Base-by-base conservation (phyloP, 2,888 invertebrate genomes). In the Chrysomela aeneicollis region DNA sequence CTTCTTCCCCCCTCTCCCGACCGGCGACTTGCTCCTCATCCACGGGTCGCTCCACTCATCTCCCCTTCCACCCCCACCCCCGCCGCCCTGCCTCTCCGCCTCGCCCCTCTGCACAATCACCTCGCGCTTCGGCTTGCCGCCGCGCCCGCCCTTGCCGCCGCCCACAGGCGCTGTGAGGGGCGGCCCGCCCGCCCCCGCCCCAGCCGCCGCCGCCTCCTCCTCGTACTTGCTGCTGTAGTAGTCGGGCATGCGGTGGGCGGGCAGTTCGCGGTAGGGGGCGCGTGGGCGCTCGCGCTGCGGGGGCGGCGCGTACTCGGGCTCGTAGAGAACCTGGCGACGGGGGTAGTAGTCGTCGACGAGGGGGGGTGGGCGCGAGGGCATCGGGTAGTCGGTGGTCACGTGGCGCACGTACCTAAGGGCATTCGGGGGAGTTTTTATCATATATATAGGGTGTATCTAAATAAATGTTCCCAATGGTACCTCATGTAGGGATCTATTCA, bases 41-140 rank as follows among this genome's bases (percentile, higher is more conserved):
- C 97, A 97, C 0, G 97, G 97, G 84, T 97, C 97, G 49, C 92
- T 92, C 96, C 97, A 97, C 76, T 96, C 96, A 79, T 97, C 96
- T 0, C 89, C 92, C 49, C 88, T 87, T 32, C 76, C 77, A 8
- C 72, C 73, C 50, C 80, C 17, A 6, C 67, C 57, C 74, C 78
- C 66, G 76, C 0, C 89, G 91, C 50, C 88, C 87, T 66, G 63
- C n/a, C 65, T 64, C 42, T 73, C 74, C 47, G 42, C 9, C 42
- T 73, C 77, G n/a, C 66, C 89, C 22, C 92, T 87, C 79, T 92
- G 92, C 0, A 93, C 92, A 69, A 92, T 92, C 1, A 92, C 92
- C 86, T 65, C 88, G 81, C 54, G 69, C 63, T 78, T 78, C 86
- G 86, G 74, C 65, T 76, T 76, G 19, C 72, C 10, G 42, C 32